Evolutionary conservation across 2,888 invertebrate genomes (phyloP), one percentile per base, ranked within the genome.

Genomic region (Lycia hirtaria): DNA sequence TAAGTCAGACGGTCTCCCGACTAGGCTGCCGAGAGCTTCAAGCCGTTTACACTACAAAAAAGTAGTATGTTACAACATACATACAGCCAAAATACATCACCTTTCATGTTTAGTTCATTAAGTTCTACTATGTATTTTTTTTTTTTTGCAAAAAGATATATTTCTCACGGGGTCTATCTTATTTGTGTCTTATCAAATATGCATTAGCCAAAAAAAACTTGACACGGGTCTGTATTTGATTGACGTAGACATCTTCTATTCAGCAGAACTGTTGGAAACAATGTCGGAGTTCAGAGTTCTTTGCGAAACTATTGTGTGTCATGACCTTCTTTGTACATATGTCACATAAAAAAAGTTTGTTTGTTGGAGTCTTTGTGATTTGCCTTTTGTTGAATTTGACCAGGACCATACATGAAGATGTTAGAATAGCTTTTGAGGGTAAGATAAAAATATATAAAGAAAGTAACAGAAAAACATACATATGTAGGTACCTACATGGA

Each of bases 151-250:
- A 41, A 63, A 54, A 60, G n/a, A n/a, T n/a, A 56, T 32, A 43
- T 32, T 30, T 55, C 65, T 67, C 67, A 50, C 67, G 65, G 54
- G 35, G 15, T 49, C 43, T 47, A 40, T 55, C 28, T 38, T 24
- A 68, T 69, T 68, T 68, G 65, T 69, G 64, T 64, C 71, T 70
- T 70, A 80, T 78, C 76, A 79, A 76, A 76, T 56, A 73, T 72
- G 71, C 71, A 74, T 77, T 74, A 75, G 71, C 68, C n/a, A 32
- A 64, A 72, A 71, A 80, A 79, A 80, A 75, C n/a, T 67, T 75
- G 71, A 79, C 79, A 69, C 64, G 64, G 73, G 69, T 67, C 33
- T 62, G 52, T 66, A 48, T 75, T 72, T 82, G 83, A 84, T 78
- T 83, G 83, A 83, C 81, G 64, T 65, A 64, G 75, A 76, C 74